Percentiles rank a stretch among this genome's conserved stretches.
phyloP scores from a whole-genome alignment of 2,888 invertebrate genomes.

The Cistogaster globosa region DNA sequence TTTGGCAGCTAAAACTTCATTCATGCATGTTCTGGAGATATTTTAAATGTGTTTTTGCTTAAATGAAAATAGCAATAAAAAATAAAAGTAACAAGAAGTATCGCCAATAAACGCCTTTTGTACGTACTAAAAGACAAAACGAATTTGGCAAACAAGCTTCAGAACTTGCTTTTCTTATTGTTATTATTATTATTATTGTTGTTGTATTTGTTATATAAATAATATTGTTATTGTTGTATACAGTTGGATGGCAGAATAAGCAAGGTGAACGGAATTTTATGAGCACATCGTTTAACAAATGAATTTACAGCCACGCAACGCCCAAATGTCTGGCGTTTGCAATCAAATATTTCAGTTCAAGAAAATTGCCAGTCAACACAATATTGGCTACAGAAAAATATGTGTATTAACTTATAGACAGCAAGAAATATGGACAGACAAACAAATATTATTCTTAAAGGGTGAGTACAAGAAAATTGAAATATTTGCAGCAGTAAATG shows the following conservation, averaged over 20 bases:
- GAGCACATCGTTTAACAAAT: conserved; percentile 83
- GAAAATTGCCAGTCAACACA: conserved; percentile 67
- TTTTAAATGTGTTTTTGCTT: conserved; percentile 61
- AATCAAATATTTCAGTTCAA: conserved; percentile 67
- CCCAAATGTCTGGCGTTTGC: conserved; percentile 83
- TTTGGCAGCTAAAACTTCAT: conserved; percentile 59
- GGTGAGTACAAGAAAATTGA: conserved; percentile 26
- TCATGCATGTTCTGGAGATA: conserved; percentile 39
- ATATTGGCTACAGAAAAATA: conserved; percentile 49
- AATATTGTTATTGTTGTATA: conserved; percentile 8
- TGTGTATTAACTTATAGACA: neutral
- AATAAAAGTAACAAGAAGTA: conserved; percentile 65
- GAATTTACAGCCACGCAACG: conserved; percentile 83
- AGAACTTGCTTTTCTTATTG: conserved; percentile 53
- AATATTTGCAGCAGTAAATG: neutral
- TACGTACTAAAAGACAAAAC: conserved; percentile 60
- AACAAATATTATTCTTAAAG: conserved; percentile 39
- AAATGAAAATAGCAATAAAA: conserved; percentile 26
- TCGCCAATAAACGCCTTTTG: conserved; percentile 71
- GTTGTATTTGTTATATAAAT: conserved; percentile 9
- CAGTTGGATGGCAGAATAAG: conserved; percentile 37
- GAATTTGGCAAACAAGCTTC: conserved; percentile 64
- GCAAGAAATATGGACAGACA: conserved; percentile 18
- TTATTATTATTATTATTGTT: conserved; percentile 23
- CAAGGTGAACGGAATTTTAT: conserved; percentile 79